Evolutionary conservation across 2,113 vertebrate species (phyloP).

Genomic region (Rhabdornis inornatus): DNA sequence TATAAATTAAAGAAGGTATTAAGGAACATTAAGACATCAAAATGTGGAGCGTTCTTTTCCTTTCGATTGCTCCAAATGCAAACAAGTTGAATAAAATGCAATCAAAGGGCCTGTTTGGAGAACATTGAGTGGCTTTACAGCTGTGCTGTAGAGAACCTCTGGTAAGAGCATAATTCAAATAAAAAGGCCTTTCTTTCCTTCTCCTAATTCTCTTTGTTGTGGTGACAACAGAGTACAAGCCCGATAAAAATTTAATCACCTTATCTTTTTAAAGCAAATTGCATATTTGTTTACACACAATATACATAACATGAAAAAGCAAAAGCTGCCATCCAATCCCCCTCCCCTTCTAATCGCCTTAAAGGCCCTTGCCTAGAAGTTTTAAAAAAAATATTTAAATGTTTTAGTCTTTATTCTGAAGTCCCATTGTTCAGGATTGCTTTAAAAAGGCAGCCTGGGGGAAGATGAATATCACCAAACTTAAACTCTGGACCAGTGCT

Average conservation of each 20-base stretch:
- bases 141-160: constrained; percentile 70
- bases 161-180: constrained; percentile 57
- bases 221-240: constrained; percentile 72
- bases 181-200: constrained; percentile 67
- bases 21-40: constrained; percentile 83
- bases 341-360: constrained; percentile 49
- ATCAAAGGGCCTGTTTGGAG: constrained; percentile 73
- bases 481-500: constrained; percentile 22
- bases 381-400: not conserved
- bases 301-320: constrained; percentile 68
- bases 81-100: constrained; percentile 76
- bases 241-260: constrained; percentile 82
- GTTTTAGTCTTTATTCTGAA: constrained; percentile 58
- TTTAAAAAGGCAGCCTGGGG: constrained; percentile 42
- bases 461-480: constrained; percentile 53
- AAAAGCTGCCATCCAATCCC: constrained; percentile 44
- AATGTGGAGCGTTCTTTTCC: constrained; percentile 71
- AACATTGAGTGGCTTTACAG: constrained; percentile 73
- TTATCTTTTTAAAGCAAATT: constrained; percentile 85
- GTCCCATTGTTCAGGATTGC: constrained; percentile 64
- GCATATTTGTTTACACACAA: constrained; percentile 79
- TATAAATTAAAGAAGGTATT: constrained; percentile 85
- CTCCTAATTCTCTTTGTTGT: constrained; percentile 79
- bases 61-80: constrained; percentile 70
- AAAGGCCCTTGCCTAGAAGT: constrained; percentile 49